Percentiles rank a stretch among this genome's conserved stretches.
Conservation (phyloP, 1,140 invertebrate genomes). For the Drosophila obscura region DNA sequence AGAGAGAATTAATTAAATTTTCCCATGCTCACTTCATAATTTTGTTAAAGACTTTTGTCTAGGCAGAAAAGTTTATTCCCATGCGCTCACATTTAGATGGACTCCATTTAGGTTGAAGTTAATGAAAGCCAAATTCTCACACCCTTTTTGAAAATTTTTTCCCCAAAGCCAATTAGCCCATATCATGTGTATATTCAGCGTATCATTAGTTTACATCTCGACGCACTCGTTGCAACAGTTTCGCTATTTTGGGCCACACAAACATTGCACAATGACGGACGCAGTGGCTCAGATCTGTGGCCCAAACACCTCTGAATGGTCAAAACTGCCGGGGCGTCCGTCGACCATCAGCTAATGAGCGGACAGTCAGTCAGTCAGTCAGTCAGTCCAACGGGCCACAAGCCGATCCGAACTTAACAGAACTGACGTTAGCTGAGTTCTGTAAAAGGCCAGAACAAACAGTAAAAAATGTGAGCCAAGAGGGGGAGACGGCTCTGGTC, state of each 20-base stretch:
- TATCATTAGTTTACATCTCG: slow-evolving; percentile 76
- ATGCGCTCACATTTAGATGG: neutral
- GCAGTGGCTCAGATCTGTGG: slow-evolving; percentile 60
- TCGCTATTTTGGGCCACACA: slow-evolving; percentile 43
- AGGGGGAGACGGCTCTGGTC: slow-evolving; percentile 20
- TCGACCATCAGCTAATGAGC: slow-evolving; percentile 68
- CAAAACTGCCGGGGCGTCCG: slow-evolving; percentile 43
- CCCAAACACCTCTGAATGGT: slow-evolving; percentile 75
- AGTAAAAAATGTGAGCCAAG: slow-evolving; percentile 48
- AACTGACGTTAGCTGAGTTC: slow-evolving; percentile 46
- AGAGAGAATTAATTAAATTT: too few relatives aligned
- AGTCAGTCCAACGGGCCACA: slow-evolving; percentile 24
- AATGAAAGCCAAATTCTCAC: slow-evolving; percentile 31
- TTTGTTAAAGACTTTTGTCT: neutral
- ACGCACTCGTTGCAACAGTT: slow-evolving; percentile 72
- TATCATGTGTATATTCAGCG: slow-evolving; percentile 49
- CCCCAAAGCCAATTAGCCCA: slow-evolving; percentile 64
- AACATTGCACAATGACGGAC: slow-evolving; percentile 70
- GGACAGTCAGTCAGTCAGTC: slow-evolving; percentile 55
- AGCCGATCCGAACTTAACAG: slow-evolving; percentile 19
- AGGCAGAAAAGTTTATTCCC: neutral
- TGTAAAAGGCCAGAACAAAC: slow-evolving; percentile 73
- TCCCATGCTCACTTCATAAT: too few relatives aligned
- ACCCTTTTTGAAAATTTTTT: slow-evolving; percentile 38
- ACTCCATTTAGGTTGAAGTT: neutral